Percentiles rank a stretch among this genome's conserved stretches.
These are phyloP conservation scores for Lepus oiostolus DNA, from an alignment of 2,797 vertebrate genomes.

Conservation along the genomic window DNA sequence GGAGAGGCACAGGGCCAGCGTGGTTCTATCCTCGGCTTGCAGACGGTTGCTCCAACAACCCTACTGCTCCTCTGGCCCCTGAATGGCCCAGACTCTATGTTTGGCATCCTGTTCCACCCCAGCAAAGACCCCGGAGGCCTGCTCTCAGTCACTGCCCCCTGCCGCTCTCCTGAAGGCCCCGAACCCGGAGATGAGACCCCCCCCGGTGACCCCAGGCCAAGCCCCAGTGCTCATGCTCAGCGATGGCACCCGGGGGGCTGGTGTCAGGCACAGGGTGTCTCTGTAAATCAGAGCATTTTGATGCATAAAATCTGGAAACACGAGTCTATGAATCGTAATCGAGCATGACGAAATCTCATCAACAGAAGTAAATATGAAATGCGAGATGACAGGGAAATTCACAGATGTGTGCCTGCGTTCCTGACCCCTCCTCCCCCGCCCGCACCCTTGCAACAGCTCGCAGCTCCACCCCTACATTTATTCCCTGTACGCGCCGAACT, in stretches of 20 bases:
- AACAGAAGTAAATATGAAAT: constrained; percentile 91
- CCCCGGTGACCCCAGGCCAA: constrained; percentile 81
- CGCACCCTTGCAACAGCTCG: constrained; percentile 24
- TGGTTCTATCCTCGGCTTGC: neutral
- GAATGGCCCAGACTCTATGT: neutral
- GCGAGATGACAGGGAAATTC: constrained; percentile 81
- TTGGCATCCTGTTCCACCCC: too few relatives aligned
- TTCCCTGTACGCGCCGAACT: constrained; percentile 81
- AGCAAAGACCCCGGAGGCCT: neutral
- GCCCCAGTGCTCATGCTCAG: constrained; percentile 83
- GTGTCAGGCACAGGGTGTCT: constrained; percentile 64
- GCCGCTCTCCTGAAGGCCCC: neutral
- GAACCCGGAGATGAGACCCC: constrained; percentile 79
- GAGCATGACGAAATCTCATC: constrained; percentile 90
- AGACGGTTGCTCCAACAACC: neutral
- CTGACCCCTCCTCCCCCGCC: neutral
- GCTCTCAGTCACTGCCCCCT: neutral
- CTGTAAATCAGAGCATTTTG: constrained; percentile 89
- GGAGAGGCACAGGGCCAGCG: neutral
- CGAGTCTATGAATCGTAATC: constrained; percentile 89
- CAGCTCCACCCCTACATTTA: constrained; percentile 75
- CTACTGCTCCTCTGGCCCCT: neutral
- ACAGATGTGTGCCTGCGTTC: constrained; percentile 66
- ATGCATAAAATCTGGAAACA: constrained; percentile 89
- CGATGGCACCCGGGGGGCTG: constrained; percentile 72